Percentiles rank a stretch among this genome's conserved stretches.
Conservation (phyloP, 2,888 invertebrate genomes). For the Drepanosiphum platanoidis region DNA sequence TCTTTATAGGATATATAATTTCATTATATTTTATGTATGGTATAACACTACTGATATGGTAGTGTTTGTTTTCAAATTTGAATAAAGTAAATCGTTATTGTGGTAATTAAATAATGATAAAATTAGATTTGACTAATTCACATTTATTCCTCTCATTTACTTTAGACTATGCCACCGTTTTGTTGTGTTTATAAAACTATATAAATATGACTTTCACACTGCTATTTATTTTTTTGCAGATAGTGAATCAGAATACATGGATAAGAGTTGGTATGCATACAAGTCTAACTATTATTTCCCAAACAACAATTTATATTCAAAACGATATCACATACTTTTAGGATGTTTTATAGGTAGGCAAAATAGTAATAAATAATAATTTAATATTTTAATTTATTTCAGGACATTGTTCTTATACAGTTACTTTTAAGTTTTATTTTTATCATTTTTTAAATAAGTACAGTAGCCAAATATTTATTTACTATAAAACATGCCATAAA, state of each 20-base stretch:
- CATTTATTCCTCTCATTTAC: no score
- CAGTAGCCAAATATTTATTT: no score
- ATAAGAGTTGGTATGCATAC: slow-evolving; percentile 74
- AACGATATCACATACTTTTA: slow-evolving; percentile 74
- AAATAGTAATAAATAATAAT: slow-evolving; percentile 64
- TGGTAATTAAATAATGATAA: no score
- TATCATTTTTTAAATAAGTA: background rate
- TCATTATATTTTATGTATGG: no score
- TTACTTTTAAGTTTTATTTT: background rate
- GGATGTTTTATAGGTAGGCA: slow-evolving; percentile 73
- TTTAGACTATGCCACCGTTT: background rate
- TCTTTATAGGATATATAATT: no score
- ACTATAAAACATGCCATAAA: no score
- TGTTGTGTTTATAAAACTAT: background rate
- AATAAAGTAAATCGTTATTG: no score
- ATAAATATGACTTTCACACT: background rate
- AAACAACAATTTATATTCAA: slow-evolving; percentile 75
- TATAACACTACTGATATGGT: no score
- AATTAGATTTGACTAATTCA: no score
- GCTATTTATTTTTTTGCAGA: slow-evolving; percentile 67
- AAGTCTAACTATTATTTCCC: slow-evolving; percentile 80
- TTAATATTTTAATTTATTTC: background rate
- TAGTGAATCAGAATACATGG: slow-evolving; percentile 70
- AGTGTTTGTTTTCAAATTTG: no score
- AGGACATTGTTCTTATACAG: background rate